These are phyloP conservation scores for Pocillopora meandrina DNA, from an alignment of 92 coral and sea anemone genomes.

Conservation along the genomic window DNA sequence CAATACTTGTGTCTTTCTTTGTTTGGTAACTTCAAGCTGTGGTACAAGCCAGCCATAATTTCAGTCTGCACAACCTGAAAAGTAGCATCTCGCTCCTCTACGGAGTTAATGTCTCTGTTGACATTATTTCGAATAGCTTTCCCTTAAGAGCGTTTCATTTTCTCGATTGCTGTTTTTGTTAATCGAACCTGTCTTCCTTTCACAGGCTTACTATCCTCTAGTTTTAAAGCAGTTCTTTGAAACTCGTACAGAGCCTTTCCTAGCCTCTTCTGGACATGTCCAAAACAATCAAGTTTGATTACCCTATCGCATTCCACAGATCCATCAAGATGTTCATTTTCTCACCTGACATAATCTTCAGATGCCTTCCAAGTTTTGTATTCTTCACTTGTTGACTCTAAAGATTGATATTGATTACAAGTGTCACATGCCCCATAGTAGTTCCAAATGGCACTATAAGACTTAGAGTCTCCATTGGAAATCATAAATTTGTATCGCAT, in stretches of 20 bases:
- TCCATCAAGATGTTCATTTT: slow-evolving; percentile 41
- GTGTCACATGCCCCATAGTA: too few species aligned
- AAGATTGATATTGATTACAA: slow-evolving; percentile 38
- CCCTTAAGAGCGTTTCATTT: slow-evolving; percentile 21
- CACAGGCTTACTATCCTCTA: slow-evolving; percentile 60
- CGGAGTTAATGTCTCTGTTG: slow-evolving; percentile 3
- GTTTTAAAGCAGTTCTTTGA: slow-evolving; percentile 45
- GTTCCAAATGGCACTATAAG: slow-evolving; percentile 51
- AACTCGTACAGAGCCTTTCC: slow-evolving; percentile 54
- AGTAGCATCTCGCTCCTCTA: slow-evolving; percentile 21
- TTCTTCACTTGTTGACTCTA: slow-evolving; percentile 31
- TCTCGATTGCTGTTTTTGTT: slow-evolving; percentile 34
- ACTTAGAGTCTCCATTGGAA: slow-evolving; percentile 63
- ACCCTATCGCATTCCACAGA: slow-evolving; percentile 35
- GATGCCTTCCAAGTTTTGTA: slow-evolving; percentile 55
- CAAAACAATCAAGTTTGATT: slow-evolving; percentile 47
- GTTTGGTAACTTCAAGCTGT: slow-evolving; percentile 19
- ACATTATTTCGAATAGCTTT: slow-evolving; percentile 24
- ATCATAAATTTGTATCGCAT: slow-evolving; percentile 48
- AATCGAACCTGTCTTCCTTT: slow-evolving; percentile 36
- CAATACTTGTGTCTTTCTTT: too few species aligned
- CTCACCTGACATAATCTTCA: slow-evolving; percentile 41
- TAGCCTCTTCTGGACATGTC: slow-evolving; percentile 42
- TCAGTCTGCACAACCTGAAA: slow-evolving; percentile 10
- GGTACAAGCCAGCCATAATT: slow-evolving; percentile 41